Base-by-base conservation (phyloP, 1,140 invertebrate species). In the Brachionus rubens region DNA sequence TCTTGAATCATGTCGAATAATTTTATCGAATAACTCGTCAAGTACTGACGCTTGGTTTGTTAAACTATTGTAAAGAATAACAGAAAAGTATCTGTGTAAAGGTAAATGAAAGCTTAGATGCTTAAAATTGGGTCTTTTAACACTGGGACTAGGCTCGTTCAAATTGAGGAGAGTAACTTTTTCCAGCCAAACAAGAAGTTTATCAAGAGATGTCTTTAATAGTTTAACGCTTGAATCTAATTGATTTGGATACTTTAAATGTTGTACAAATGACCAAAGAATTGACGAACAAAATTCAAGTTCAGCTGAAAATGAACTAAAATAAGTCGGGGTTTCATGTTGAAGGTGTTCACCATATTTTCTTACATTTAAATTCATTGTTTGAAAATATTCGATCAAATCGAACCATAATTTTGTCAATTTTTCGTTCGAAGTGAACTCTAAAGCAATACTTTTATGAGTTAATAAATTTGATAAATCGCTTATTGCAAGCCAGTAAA, bases 391-490 rank as follows among this genome's bases (percentile, higher is more conserved):
- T 14, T 91, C 90, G 2, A 97, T 85, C 82, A 97, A 93, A 78
- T 91, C 89, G 82, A 97, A 93, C 94, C 94, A 98, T 89, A 95
- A 91, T 80, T 92, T 89, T 21, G 96, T 87, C 14, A 97, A 87
- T 75, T 89, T 88, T 79, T 91, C 89, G 82, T 97, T 92, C 52
- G 89, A 88, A 82, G 97, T 88, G 83, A 98, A 97, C 79, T 91
- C 89, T 76, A 92, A 82, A 0, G 94, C 93, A 16, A 98, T 92
- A 10, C 90, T 91, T 78, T 90, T 88, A 83, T 98, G 95, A 0
- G 92, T 93, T 1, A 98, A 86, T n/a, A 98, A 91, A 84, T 97
- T 98, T 81, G 96, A 97, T 41, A 98, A 88, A 87, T 98, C 95
- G 0, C 93, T 96, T 41, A 98, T 92, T 2, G 97, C 86, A 10